Conservation (phyloP, 2,888 invertebrate species). For the Congeria kusceri region DNA sequence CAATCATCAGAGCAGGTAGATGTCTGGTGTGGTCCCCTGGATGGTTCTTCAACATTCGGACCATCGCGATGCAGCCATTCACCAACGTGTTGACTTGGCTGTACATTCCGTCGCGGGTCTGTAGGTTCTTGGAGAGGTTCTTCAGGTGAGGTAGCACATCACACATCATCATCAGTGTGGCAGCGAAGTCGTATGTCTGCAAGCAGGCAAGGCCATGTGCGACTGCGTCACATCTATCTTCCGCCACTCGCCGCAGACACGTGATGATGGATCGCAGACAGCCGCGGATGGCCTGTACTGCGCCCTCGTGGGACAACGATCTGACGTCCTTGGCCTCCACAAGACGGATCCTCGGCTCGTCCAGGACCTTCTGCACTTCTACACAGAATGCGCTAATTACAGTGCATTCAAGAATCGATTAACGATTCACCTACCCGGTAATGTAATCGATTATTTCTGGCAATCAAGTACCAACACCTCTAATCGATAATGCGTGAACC, state of each 20-base stretch:
- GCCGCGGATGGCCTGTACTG: background rate
- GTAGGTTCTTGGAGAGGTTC: background rate
- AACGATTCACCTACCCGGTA: no score
- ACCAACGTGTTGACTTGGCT: background rate
- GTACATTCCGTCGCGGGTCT: background rate
- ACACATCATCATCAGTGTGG: background rate
- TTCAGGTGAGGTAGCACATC: background rate
- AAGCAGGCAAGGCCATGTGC: background rate
- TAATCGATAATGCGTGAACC: no score
- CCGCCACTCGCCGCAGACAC: background rate
- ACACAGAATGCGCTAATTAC: no score
- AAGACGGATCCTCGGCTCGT: no score
- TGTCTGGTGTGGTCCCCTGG: background rate
- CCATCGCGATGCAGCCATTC: background rate
- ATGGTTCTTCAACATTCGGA: background rate
- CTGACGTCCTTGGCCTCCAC: no score
- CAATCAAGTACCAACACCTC: no score
- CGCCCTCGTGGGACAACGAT: no score
- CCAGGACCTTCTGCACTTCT: no score
- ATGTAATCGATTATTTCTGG: no score
- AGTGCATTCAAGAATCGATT: no score
- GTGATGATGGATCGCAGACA: background rate
- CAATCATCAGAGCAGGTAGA: background rate
- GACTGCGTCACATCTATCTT: background rate
- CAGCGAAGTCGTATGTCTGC: background rate